Evolutionary conservation across 2,888 invertebrate genomes (phyloP), one percentile per base, ranked within the genome.

Genomic region (Tolmerus cingulatus): DNA sequence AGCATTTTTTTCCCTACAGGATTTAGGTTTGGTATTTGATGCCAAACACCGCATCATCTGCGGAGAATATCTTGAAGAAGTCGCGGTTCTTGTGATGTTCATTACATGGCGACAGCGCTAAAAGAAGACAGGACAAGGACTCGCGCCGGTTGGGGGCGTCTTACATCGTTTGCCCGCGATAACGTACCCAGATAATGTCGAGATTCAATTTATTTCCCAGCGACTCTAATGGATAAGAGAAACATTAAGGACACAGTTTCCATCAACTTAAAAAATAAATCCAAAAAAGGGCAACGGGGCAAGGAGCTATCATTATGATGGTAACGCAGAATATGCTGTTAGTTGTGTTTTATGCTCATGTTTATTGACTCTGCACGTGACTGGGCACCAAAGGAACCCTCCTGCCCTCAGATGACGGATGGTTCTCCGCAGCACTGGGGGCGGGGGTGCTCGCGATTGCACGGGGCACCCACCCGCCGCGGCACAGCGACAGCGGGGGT

Each of bases 281-380:
- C 16, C 14, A 46, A 51, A 27, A 46, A 27, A 46, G 19, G 30
- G 19, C 34, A 34, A 34, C 82, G 57, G 19, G 82, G 12, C 23
- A 82, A 37, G 34, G n/a, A 51, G 34, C 27, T 81, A 55, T 81
- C 30, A 51, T 81, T 81, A 81, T 55, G 55, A 43, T 23, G 78
- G 43, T 19, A 78, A 40, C 43, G 78, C 78, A 40, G 23, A 78
- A 78, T 78, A 78, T 78, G 43, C 43, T 79, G 79, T 79, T 14
- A 79, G 46, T 79, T 79, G 30, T 79, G 46, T 79, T 79, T 79
- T 79, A 79, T 79, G 79, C 51, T 79, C 40, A 79, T 79, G 51
- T 79, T 46, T 79, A 79, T 79, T 79, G 79, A 79, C 51, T 79
- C 51, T 79, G 79, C 51, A 79, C 79, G 79, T 79, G 79, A 46